Evolutionary conservation across 2,888 invertebrate species (phyloP).

Genomic region (Sycophila texana): DNA sequence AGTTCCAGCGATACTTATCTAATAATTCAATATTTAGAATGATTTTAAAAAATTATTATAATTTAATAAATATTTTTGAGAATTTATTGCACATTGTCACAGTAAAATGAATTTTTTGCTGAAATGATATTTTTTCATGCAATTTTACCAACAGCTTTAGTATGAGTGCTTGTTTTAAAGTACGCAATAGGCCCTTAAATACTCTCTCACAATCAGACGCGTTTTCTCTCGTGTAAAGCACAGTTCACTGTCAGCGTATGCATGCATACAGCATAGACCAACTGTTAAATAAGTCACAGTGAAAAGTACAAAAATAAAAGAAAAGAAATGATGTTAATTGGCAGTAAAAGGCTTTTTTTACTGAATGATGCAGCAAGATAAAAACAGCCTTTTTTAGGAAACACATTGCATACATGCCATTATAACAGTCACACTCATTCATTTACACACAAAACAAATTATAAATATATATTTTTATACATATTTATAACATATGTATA

Average conservation of each 20-base stretch:
- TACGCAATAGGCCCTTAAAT: slow-evolving; percentile 50
- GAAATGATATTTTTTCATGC: slow-evolving; percentile 2
- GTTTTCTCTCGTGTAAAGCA: slow-evolving; percentile 7
- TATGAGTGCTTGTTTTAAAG: slow-evolving; percentile 24
- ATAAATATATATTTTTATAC: slow-evolving; percentile 40
- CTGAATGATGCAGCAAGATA: slow-evolving; percentile 29
- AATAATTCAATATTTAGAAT: neutral
- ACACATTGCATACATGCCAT: slow-evolving; percentile 34
- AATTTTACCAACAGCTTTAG: slow-evolving; percentile 34
- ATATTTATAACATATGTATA: slow-evolving; percentile 54
- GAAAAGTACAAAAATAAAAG: slow-evolving; percentile 10
- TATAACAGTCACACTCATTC: slow-evolving; percentile 39
- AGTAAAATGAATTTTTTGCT: neutral
- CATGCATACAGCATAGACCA: neutral
- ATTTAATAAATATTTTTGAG: neutral
- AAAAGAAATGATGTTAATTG: slow-evolving; percentile 38
- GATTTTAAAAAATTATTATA: neutral
- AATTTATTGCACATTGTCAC: neutral
- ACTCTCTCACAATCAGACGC: slow-evolving; percentile 33
- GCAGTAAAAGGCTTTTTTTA: slow-evolving; percentile 53
- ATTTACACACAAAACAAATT: slow-evolving; percentile 50
- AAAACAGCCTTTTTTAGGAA: slow-evolving; percentile 41
- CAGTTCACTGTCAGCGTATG: slow-evolving; percentile 24
- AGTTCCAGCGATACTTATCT: slow-evolving; percentile 8
- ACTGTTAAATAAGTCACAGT: slow-evolving; percentile 27